A percentile compares a stretch with the other conserved stretches of the same genome.
These are phyloP conservation scores for Oscheius sp. DNA, from an alignment of 2,888 invertebrate species.

Conservation along the genomic window DNA sequence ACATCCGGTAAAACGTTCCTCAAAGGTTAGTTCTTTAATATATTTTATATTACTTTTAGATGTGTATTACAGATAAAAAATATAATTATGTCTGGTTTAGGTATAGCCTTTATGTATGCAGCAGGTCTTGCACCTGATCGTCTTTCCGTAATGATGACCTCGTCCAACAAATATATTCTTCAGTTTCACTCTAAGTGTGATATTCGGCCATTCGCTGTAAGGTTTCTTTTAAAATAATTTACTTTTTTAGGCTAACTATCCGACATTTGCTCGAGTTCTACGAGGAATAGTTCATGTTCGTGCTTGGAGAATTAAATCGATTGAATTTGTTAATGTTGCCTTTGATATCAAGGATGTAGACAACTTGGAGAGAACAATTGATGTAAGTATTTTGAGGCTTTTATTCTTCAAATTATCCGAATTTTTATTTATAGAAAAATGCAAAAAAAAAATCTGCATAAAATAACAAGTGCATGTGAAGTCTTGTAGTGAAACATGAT, in stretches of 20 bases:
- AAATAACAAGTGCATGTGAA: too few relatives aligned
- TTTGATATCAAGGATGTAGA: slow-evolving; percentile 55
- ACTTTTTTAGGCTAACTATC: slow-evolving; percentile 37
- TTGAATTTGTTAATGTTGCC: slow-evolving; percentile 57
- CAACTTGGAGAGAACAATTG: slow-evolving; percentile 54
- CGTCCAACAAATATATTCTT: slow-evolving; percentile 52
- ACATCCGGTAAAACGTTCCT: slow-evolving; percentile 54
- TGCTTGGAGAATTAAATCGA: slow-evolving; percentile 56
- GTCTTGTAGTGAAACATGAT: too few relatives aligned
- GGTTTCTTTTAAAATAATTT: not conserved
- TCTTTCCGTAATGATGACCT: slow-evolving; percentile 53
- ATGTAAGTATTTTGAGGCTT: slow-evolving; percentile 21
- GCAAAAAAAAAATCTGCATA: too few relatives aligned
- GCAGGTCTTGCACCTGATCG: slow-evolving; percentile 52
- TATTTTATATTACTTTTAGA: not conserved
- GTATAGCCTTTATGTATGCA: slow-evolving; percentile 54
- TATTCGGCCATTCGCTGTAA: slow-evolving; percentile 54
- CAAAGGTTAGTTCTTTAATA: slow-evolving; percentile 8
- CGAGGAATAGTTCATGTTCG: slow-evolving; percentile 52
- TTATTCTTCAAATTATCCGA: not conserved
- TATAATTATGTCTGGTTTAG: slow-evolving; percentile 16
- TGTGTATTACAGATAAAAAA: too few relatives aligned
- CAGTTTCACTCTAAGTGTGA: slow-evolving; percentile 60
- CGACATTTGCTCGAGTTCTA: slow-evolving; percentile 39
- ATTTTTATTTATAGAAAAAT: too few relatives aligned